A percentile compares a stretch with the other conserved stretches of the same genome.
Conservation (phyloP, 2,888 invertebrate genomes). For the Dione juno region DNA sequence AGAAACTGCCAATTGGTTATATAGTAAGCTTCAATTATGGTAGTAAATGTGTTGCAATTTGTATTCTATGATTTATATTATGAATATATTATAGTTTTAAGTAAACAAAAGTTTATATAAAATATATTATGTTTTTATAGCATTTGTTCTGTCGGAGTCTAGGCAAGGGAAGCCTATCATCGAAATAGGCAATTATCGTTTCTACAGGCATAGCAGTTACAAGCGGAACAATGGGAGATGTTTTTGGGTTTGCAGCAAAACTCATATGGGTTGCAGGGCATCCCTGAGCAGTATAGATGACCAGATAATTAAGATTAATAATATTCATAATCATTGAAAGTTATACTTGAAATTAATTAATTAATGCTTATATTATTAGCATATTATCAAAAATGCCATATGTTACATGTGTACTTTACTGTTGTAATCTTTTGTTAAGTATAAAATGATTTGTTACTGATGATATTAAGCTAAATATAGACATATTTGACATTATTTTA, state of each 20-base stretch:
- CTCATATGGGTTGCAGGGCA: conserved; percentile 50
- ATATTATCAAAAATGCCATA: too few relatives aligned
- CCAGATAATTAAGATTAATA: conserved; percentile 46
- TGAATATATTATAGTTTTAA: neutral
- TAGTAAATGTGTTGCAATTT: neutral
- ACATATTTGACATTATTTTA: neutral
- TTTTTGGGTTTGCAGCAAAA: conserved; percentile 61
- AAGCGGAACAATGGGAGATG: conserved; percentile 51
- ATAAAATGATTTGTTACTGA: neutral
- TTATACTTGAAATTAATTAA: neutral
- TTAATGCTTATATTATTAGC: too few relatives aligned
- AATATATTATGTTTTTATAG: neutral
- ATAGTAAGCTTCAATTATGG: neutral
- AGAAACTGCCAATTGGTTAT: neutral
- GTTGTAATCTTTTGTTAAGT: too few relatives aligned
- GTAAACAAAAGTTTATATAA: neutral
- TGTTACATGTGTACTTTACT: too few relatives aligned
- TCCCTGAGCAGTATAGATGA: conserved; percentile 47
- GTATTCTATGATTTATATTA: neutral
- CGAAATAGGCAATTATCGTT: conserved; percentile 55
- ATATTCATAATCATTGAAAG: conserved; percentile 47
- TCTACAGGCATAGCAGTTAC: conserved; percentile 58
- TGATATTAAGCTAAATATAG: neutral
- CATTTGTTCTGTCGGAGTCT: conserved; percentile 44
- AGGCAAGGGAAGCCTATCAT: conserved; percentile 56